Evolutionary conservation across 2,888 invertebrate species (phyloP).

Genomic region (Reticulitermes lucifugus): DNA sequence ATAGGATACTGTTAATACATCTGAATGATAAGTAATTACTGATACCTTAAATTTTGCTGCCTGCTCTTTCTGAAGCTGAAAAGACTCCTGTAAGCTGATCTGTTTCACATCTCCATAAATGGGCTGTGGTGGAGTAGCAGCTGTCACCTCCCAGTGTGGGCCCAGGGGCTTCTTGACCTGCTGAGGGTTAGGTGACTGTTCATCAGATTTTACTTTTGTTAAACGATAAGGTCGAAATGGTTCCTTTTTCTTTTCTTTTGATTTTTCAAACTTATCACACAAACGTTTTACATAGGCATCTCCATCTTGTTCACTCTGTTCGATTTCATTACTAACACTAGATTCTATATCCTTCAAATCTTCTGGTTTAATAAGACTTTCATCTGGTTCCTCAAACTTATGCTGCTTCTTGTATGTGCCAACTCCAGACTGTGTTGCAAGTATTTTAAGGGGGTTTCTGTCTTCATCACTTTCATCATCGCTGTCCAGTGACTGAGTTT

Average conservation of each 20-base stretch:
- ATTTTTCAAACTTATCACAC: conserved; percentile 65
- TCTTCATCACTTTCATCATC: conserved; percentile 66
- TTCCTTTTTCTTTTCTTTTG: conserved; percentile 57
- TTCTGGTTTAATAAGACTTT: conserved; percentile 65
- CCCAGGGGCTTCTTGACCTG: conserved; percentile 20
- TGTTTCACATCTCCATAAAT: conserved; percentile 68
- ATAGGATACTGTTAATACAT: no score
- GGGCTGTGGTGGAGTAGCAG: conserved; percentile 72
- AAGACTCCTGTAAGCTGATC: conserved; percentile 69
- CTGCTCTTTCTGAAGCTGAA: conserved; percentile 69
- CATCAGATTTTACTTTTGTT: conserved; percentile 54
- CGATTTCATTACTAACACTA: background rate
- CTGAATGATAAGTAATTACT: no score
- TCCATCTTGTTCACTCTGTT: conserved; percentile 61
- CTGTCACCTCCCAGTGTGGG: conserved; percentile 71
- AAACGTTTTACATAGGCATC: conserved; percentile 68
- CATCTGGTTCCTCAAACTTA: conserved; percentile 60
- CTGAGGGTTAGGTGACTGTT: background rate
- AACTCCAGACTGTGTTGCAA: conserved; percentile 65
- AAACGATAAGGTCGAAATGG: conserved; percentile 72
- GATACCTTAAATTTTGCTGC: conserved; percentile 60
- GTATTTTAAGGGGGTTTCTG: conserved; percentile 70
- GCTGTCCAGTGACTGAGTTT: conserved; percentile 61
- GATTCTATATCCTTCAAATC: conserved; percentile 61
- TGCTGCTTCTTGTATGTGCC: conserved; percentile 42